Evolutionary conservation across 92 coral and sea anemone genomes (phyloP), one percentile per base, ranked within the genome.

Genomic region (Bergia sp.): DNA sequence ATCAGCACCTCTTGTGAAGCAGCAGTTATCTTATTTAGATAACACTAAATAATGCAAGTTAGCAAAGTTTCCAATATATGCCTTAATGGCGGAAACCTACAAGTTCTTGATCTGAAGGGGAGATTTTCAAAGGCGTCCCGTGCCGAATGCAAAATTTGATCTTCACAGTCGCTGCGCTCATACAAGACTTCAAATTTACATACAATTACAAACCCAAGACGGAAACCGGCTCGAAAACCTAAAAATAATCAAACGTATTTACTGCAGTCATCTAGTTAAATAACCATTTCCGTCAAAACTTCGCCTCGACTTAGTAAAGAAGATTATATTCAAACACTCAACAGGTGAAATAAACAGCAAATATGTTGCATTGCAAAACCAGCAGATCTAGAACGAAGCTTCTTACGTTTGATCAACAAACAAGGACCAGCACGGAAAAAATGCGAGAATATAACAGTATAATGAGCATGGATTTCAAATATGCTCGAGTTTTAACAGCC

Each of bases 21-120:
- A 74, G 61, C 42, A 69, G 61, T 84, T 84, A 82, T 38, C 75
- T 39, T 42, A 79, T 64, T 82, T 82, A 20, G 79, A 84, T 84
- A 84, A 47, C 65, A 84, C 36, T 84, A 67, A 76, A 76, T 76
- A 76, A 18, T 44, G 79, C 29, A 76, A 76, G 79, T 76, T 76
- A 38, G 79, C 36, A n/a, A 37, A 16, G 57, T 69, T 49, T 84
- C 39, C 21, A 29, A 49, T 67, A 58, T 69, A 15, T 53, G 58
- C 11, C 58, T 10, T 53, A 53, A 53, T 23, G 43, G 64, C 20
- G 44, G 18, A 49, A 69, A 69, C 85, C 15, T 9, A 11, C 8
- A 3, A 53, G 37, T 16, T 84, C n/a, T 71, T 7, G 77, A 82
- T 67, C 55, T 67, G 43, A 82, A 21, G 58, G 4, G 2, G 15